phyloP scores from a whole-genome alignment of 35 echinoderm and acorn worm species.

The Lytechinus variegatus region DNA sequence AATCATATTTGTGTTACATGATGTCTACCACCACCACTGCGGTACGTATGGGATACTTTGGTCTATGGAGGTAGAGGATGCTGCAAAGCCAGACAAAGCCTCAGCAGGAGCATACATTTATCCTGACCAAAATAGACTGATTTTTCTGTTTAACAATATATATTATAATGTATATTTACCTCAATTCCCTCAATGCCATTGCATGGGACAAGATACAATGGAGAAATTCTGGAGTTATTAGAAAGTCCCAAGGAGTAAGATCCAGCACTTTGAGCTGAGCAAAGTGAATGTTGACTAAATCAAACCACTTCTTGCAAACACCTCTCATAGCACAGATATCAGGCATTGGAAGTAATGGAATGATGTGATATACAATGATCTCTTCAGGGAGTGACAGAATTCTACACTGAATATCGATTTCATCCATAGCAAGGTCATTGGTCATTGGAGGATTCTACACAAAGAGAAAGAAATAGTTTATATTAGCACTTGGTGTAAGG shows the following conservation, averaged over 20 bases:
- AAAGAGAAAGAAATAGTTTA: background rate
- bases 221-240: conserved; percentile 78
- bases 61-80: too few relatives aligned
- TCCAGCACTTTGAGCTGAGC: conserved; percentile 72
- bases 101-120: too few relatives aligned
- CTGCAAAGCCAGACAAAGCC: too few relatives aligned
- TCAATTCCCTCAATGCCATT: conserved; percentile 60
- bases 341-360: conserved; percentile 66
- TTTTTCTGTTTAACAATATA: too few relatives aligned
- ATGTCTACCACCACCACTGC: too few relatives aligned
- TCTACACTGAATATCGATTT: background rate
- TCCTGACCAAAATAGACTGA: too few relatives aligned
- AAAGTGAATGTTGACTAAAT: conserved; percentile 65
- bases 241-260: conserved; percentile 77
- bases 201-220: conserved; percentile 66
- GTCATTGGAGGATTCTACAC: background rate
- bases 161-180: conserved; percentile 55
- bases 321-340: conserved; percentile 66
- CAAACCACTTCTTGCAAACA: conserved; percentile 72
- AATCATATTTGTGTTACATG: too few relatives aligned
- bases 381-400: conserved; percentile 75
- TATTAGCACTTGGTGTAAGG: background rate
- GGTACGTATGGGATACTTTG: too few relatives aligned
- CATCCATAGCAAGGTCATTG: background rate
- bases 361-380: conserved; percentile 75